phyloP scores from a whole-genome alignment of 2,113 vertebrate genomes.

The Takifugu bimaculatus region DNA sequence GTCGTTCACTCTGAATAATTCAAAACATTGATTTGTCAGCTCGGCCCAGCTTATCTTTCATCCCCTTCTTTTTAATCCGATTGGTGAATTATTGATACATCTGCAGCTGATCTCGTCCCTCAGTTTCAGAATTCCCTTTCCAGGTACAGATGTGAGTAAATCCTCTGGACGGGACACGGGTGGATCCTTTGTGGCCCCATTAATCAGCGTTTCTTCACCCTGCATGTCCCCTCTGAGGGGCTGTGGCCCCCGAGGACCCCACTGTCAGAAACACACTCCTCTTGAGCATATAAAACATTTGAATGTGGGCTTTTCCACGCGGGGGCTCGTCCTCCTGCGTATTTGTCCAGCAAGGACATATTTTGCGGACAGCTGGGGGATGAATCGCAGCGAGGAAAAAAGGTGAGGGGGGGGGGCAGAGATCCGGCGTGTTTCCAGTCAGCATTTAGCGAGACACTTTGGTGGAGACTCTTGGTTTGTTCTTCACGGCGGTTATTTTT shows the following conservation, averaged over 20 bases:
- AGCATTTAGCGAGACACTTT: conserved; percentile 6
- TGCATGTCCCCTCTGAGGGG: conserved; percentile 26
- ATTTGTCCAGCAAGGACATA: conserved; percentile 41
- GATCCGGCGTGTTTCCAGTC: conserved; percentile 4
- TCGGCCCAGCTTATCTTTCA: conserved; percentile 1
- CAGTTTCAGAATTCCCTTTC: no score
- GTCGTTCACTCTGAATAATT: background rate
- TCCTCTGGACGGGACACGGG: no score
- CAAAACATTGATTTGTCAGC: background rate
- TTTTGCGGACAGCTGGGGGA: conserved; percentile 63
- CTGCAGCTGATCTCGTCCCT: no score
- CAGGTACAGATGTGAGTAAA: no score
- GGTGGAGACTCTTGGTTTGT: conserved; percentile 14
- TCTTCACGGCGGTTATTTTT: conserved; percentile 34
- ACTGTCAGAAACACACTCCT: conserved; percentile 31
- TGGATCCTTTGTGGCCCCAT: no score
- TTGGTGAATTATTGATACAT: no score
- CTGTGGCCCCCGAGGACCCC: conserved; percentile 39
- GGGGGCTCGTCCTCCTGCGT: conserved; percentile 46
- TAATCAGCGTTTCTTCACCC: conserved; percentile 7
- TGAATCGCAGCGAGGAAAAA: conserved; percentile 48
- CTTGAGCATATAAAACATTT: conserved; percentile 57
- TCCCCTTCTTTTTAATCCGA: no score
- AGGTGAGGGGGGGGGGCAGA: conserved; percentile 8
- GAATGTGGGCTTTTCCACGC: conserved; percentile 45